A percentile compares a stretch with the other conserved stretches of the same genome.
Conservation (phyloP, 2,888 invertebrate species). For the Oxycera nigricornis region DNA sequence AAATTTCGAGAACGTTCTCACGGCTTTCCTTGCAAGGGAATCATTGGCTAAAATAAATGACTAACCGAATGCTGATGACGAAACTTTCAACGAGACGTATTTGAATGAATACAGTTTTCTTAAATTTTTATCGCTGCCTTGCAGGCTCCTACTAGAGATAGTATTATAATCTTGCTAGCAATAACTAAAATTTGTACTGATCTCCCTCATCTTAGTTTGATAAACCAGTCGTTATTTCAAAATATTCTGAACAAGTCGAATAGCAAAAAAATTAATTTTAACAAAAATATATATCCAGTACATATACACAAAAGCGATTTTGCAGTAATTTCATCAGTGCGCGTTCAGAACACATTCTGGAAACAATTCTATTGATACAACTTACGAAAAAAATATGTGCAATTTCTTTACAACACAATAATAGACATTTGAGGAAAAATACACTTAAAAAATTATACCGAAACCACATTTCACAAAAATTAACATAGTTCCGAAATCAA, state of each 20-base stretch:
- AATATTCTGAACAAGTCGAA: background rate
- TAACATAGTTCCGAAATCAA: slow-evolving; percentile 2
- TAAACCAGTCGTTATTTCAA: background rate
- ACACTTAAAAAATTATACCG: slow-evolving; percentile 7
- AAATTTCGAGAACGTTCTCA: too few species aligned
- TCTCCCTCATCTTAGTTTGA: too few species aligned
- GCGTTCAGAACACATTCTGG: slow-evolving; percentile 31
- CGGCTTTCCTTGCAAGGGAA: too few species aligned
- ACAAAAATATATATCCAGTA: slow-evolving; percentile 20
- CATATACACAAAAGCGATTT: slow-evolving; percentile 32
- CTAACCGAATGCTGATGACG: too few species aligned
- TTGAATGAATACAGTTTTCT: too few species aligned
- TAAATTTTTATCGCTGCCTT: too few species aligned
- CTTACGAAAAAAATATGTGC: slow-evolving; percentile 29
- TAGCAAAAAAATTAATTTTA: slow-evolving; percentile 23
- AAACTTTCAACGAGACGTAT: too few species aligned
- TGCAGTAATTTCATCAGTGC: slow-evolving; percentile 31
- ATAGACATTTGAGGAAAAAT: slow-evolving; percentile 1
- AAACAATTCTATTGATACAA: slow-evolving; percentile 37
- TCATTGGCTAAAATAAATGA: too few species aligned
- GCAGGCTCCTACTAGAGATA: too few species aligned
- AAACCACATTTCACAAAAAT: slow-evolving; percentile 19
- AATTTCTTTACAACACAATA: slow-evolving; percentile 24
- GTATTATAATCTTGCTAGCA: too few species aligned
- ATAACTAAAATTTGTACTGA: too few species aligned